Conservation (phyloP, 2,797 vertebrate species). For the Adrianichthys oophorus region DNA sequence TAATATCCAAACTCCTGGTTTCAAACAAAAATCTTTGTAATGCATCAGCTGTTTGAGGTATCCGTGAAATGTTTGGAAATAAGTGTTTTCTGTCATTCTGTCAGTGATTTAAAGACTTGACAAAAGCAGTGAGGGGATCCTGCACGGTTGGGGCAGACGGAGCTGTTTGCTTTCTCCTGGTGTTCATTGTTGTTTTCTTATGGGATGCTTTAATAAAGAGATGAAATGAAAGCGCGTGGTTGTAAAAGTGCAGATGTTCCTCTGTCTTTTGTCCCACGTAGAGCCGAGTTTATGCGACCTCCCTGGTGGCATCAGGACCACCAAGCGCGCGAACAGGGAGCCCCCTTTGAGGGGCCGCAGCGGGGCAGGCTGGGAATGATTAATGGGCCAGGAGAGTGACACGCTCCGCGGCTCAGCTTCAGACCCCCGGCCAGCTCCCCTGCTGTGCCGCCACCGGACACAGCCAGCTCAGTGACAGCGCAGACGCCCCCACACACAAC, state of each 20-base stretch:
- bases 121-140: conserved; percentile 5
- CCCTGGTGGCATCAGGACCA: conserved; percentile 71
- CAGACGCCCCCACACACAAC: conserved; percentile 47
- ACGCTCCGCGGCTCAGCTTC: conserved; percentile 65
- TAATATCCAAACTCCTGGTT: too few relatives aligned
- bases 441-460: conserved; percentile 66
- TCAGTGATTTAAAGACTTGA: too few relatives aligned
- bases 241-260: conserved; percentile 24
- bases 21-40: too few relatives aligned
- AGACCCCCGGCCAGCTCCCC: conserved; percentile 65
- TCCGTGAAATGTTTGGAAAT: too few relatives aligned
- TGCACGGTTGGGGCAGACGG: conserved; percentile 4
- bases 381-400: conserved; percentile 70
- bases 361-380: conserved; percentile 72
- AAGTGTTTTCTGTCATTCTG: too few relatives aligned
- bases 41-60: too few relatives aligned
- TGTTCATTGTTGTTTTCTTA: conserved; percentile 31
- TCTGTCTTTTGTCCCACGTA: conserved; percentile 38
- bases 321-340: conserved; percentile 63
- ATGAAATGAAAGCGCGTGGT: conserved; percentile 29
- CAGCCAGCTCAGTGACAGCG: conserved; percentile 58
- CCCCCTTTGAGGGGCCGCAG: conserved; percentile 53
- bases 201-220: conserved; percentile 5
- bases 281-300: conserved; percentile 43
- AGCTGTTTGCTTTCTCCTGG: conserved; percentile 21